phyloP scores from a whole-genome alignment of 2,797 vertebrate genomes.

The Myotis findleyi region DNA sequence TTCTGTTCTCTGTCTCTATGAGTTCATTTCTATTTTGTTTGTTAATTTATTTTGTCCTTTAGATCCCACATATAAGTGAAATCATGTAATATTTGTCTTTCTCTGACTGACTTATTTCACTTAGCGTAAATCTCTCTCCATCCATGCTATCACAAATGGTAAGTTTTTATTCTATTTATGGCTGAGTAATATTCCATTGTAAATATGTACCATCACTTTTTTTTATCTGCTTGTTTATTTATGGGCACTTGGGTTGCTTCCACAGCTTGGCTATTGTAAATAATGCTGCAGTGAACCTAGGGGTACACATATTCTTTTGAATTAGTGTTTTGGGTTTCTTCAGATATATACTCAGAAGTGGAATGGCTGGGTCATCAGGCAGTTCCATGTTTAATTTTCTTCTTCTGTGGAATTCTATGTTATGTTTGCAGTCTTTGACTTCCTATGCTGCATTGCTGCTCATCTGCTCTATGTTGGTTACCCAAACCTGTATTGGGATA shows the following conservation, averaged over 20 bases:
- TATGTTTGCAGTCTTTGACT: conserved; percentile 83
- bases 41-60: background rate
- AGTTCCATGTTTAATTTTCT: conserved; percentile 58
- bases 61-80: background rate
- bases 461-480: conserved; percentile 87
- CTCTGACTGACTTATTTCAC: background rate
- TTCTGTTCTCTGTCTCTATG: background rate
- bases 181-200: background rate
- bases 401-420: conserved; percentile 88
- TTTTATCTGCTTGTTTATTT: background rate
- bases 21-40: background rate
- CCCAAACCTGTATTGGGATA: conserved; percentile 83
- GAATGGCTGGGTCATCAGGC: background rate
- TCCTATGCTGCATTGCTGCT: conserved; percentile 86
- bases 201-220: background rate
- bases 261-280: background rate
- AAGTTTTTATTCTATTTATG: background rate
- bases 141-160: background rate
- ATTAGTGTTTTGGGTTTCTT: background rate
- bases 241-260: background rate
- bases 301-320: background rate
- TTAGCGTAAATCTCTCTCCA: background rate
- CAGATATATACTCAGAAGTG: background rate
- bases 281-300: background rate
- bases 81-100: background rate